Evolutionary conservation across 2,797 vertebrate species (phyloP).

Genomic region (Artibeus lituratus): DNA sequence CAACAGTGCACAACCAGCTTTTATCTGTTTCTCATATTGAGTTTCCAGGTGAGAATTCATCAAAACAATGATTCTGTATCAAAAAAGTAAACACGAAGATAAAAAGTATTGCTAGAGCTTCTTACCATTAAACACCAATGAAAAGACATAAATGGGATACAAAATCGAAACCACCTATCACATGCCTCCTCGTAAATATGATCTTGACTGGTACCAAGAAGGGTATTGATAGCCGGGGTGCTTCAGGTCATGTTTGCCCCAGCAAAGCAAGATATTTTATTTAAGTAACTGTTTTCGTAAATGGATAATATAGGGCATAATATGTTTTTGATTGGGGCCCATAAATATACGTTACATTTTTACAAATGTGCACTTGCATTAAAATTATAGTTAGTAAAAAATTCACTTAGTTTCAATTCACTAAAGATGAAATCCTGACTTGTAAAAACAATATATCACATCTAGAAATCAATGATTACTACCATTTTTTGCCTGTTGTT

Average conservation of each 20-base stretch:
- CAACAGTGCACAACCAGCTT: neutral
- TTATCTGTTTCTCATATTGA: neutral
- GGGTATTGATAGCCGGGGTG: neutral
- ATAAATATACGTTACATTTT: neutral
- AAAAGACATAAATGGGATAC: neutral
- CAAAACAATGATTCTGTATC: neutral
- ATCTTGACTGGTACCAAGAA: neutral
- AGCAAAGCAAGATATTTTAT: neutral
- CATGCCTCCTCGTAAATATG: neutral
- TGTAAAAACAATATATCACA: neutral
- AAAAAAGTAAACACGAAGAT: neutral
- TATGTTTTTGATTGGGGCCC: neutral
- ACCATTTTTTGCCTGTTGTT: neutral
- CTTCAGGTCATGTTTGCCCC: neutral
- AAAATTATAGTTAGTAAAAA: constrained; percentile 19
- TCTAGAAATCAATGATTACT: neutral
- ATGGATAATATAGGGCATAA: neutral
- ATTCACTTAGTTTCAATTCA: neutral
- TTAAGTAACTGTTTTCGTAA: constrained; percentile 30
- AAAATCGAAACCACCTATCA: neutral
- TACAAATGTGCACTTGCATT: neutral
- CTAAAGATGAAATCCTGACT: constrained; percentile 24
- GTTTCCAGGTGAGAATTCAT: constrained; percentile 1
- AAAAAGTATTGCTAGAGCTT: neutral
- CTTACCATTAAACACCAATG: neutral